phyloP scores from a whole-genome alignment of 2,113 vertebrate species.

The Callospermophilus lateralis region DNA sequence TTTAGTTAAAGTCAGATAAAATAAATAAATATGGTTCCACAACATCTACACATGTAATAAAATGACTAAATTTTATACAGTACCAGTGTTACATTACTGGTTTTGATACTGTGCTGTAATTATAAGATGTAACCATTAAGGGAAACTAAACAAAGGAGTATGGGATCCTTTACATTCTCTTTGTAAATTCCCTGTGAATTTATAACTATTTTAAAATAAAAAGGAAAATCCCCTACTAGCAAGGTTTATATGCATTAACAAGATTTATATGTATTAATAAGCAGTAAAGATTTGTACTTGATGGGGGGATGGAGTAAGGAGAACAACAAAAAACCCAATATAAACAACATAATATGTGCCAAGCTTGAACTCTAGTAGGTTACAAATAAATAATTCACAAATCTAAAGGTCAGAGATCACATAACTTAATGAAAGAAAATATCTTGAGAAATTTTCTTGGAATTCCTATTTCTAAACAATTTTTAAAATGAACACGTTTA shows the following conservation, averaged over 20 bases:
- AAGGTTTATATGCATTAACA: background rate
- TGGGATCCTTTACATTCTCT: background rate
- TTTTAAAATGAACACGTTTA: constrained; percentile 41
- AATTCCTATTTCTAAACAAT: constrained; percentile 16
- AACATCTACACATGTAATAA: background rate
- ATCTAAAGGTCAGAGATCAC: constrained; percentile 34
- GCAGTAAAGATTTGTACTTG: background rate
- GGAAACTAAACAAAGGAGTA: background rate
- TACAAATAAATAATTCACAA: background rate
- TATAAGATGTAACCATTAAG: background rate
- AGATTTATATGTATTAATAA: background rate
- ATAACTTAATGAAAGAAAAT: background rate
- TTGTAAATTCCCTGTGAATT: background rate
- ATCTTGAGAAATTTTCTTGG: background rate
- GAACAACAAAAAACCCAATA: background rate
- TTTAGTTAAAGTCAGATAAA: background rate
- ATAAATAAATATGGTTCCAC: background rate
- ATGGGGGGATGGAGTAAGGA: background rate
- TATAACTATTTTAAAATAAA: constrained; percentile 43
- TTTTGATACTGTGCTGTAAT: background rate
- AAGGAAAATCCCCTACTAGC: background rate
- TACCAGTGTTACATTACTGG: background rate
- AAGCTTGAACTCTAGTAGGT: background rate
- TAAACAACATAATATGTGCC: background rate
- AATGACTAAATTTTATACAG: background rate